phyloP scores from a whole-genome alignment of 1,140 invertebrate genomes.

The Oryctes rhinoceros region DNA sequence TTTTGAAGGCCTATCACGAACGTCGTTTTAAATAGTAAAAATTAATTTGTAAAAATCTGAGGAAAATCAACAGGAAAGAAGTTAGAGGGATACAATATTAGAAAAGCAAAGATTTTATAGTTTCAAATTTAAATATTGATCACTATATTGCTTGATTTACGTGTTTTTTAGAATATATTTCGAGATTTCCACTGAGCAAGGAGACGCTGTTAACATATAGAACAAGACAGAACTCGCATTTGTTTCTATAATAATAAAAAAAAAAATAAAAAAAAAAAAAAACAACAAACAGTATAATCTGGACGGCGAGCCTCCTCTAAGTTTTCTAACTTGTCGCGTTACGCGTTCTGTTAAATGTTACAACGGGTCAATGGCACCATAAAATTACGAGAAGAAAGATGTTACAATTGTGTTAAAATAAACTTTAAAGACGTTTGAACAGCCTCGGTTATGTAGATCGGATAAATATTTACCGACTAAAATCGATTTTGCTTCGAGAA shows the following conservation, averaged over 20 bases:
- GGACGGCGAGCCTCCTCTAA: background rate
- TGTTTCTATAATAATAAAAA: background rate
- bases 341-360: conserved; percentile 32
- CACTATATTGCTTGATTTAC: too few relatives aligned
- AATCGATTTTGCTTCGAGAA: conserved; percentile 25
- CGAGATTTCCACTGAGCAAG: too few relatives aligned
- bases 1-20: too few relatives aligned
- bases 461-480: conserved; percentile 26
- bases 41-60: too few relatives aligned
- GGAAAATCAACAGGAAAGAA: too few relatives aligned
- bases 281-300: background rate
- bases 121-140: too few relatives aligned
- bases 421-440: conserved; percentile 34
- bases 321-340: conserved; percentile 27
- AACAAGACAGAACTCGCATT: background rate
- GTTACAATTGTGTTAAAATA: conserved; percentile 34
- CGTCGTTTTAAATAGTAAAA: too few relatives aligned
- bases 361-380: conserved; percentile 31
- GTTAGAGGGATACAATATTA: too few relatives aligned
- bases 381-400: conserved; percentile 36
- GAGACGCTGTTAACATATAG: too few relatives aligned
- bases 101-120: too few relatives aligned
- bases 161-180: too few relatives aligned
- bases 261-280: background rate
- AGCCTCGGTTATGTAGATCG: conserved; percentile 12